Conservation (phyloP, 2,888 invertebrate species). For the Coelinius sp. region DNA sequence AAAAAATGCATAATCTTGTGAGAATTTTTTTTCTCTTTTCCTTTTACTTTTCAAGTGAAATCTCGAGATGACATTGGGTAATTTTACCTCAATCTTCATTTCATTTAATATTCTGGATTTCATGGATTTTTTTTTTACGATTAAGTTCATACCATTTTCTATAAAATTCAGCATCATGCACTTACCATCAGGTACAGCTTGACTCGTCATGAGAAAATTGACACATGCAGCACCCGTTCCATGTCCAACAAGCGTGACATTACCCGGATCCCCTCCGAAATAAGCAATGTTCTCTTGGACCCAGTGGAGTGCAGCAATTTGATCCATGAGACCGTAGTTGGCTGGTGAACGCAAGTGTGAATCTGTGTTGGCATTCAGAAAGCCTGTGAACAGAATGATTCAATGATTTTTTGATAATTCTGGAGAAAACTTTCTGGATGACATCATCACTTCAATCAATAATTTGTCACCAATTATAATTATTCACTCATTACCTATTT, state of each 20-base stretch:
- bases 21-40: not conserved
- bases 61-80: not conserved
- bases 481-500: too few species aligned
- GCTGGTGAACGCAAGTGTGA: conserved; percentile 88
- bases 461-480: too few species aligned
- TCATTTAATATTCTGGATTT: not conserved
- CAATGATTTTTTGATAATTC: not conserved
- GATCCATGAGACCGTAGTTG: conserved; percentile 98
- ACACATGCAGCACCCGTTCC: conserved; percentile 97
- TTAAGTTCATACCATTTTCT: too few species aligned
- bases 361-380: conserved; percentile 90
- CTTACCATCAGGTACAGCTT: conserved; percentile 93
- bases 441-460: too few species aligned
- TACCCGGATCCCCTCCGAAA: conserved; percentile 94
- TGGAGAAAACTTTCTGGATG: too few species aligned
- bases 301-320: conserved; percentile 96
- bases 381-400: conserved; percentile 76
- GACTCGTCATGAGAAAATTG: conserved; percentile 93
- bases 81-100: not conserved
- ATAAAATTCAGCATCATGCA: too few species aligned
- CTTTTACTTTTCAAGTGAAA: not conserved
- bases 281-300: conserved; percentile 94
- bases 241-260: conserved; percentile 95
- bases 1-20: conserved; percentile 21
- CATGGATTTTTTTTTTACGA: too few species aligned